Evolutionary conservation across 2,113 vertebrate genomes (phyloP), one percentile per base, ranked within the genome.

Genomic region (Lipotes vexillifer): DNA sequence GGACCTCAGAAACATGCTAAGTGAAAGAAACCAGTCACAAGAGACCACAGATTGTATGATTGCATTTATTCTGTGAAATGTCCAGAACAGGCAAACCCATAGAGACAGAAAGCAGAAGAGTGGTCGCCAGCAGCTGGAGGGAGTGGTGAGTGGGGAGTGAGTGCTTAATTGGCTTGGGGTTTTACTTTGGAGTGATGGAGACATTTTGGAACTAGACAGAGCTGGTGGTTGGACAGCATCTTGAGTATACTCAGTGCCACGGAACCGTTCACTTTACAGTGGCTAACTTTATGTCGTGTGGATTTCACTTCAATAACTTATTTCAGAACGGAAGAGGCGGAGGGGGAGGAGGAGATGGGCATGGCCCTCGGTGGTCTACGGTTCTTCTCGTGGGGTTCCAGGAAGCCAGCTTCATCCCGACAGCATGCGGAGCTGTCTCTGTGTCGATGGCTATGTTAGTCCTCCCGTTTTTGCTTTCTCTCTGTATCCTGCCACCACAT

Each of bases 351-450:
- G 1, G 15, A 17, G 20, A 29, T 83, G 29, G 33, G 23, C 3
- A 1, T 29, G 36, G 13, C 4, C 8, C 27, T 55, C 36, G 29
- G 59, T 33, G 12, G n/a, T 33, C 46, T n/a, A 3, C 11, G 13
- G 23, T 44, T 11, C 14, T 66, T n/a, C 1, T 25, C 20, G 61
- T 38, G 27, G 59, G 18, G 17, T 72, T 36, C 49, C 2, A 14
- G 77, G 33, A 25, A 49, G 17, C 21, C 14, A 0, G 20, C 68
- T 38, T 31, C 23, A 27, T 61, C 6, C 15, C 6, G 4, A 5
- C 1, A n/a, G 27, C 17, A 23, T 0, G 2, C 6, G 31, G 49
- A 27, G 3, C 4, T 23, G 17, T n/a, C 8, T 21, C 18, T 5
- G 2, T 15, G 23, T 7, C 9, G 8, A 29, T 2, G 36, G 8